These are phyloP conservation scores for Branchellion lobata DNA, from an alignment of 2,888 invertebrate species.

Conservation along the genomic window DNA sequence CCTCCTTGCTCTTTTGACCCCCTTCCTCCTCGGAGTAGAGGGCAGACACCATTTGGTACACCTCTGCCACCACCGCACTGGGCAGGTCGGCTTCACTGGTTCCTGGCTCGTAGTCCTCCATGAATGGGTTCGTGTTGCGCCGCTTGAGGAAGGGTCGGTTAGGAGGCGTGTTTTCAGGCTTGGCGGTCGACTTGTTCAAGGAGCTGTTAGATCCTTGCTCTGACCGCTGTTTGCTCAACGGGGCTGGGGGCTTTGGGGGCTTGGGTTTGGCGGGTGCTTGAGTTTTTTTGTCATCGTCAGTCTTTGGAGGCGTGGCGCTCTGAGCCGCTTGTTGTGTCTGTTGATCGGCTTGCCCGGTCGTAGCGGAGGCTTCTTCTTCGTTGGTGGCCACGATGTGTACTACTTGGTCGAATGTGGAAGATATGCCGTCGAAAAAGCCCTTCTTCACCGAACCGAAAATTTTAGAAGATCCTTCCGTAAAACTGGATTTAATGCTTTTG, in stretches of 20 bases:
- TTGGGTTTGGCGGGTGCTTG: constrained; percentile 15
- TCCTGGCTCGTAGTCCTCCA: constrained; percentile 42
- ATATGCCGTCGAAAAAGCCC: constrained; percentile 49
- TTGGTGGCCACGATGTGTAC: constrained; percentile 46
- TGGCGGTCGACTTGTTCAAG: constrained; percentile 15
- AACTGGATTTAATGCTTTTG: constrained; percentile 46
- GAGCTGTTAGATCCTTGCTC: constrained; percentile 41
- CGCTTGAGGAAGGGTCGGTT: constrained; percentile 40
- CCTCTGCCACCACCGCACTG: constrained; percentile 23
- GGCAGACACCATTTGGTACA: constrained; percentile 32
- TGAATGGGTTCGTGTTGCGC: constrained; percentile 48
- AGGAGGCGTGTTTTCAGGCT: not conserved
- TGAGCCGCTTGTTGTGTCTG: constrained; percentile 15
- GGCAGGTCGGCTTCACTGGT: constrained; percentile 36
- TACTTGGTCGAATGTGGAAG: constrained; percentile 49
- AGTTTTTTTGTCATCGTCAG: constrained; percentile 10
- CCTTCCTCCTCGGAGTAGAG: constrained; percentile 30
- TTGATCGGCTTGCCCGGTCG: constrained; percentile 42
- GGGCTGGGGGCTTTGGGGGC: constrained; percentile 45
- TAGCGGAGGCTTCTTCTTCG: constrained; percentile 43
- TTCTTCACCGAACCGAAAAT: constrained; percentile 50
- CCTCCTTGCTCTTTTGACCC: not conserved
- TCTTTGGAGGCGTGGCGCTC: not conserved
- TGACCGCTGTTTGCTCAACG: constrained; percentile 32
- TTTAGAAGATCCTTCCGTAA: constrained; percentile 50